Evolutionary conservation across 2,797 vertebrate genomes (phyloP).

Genomic region (Valencia hispanica): DNA sequence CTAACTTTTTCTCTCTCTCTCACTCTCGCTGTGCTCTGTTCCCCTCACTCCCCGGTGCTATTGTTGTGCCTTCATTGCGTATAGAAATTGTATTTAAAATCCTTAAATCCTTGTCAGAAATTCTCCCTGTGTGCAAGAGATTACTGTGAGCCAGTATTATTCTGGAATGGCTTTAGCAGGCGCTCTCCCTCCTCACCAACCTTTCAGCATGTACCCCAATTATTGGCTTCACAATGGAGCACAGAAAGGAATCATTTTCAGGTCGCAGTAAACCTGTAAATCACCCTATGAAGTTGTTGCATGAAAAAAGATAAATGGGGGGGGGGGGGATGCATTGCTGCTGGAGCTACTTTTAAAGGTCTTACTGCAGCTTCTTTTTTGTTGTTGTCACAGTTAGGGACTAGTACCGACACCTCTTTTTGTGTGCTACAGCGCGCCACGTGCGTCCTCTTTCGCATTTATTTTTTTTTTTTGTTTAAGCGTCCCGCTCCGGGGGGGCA

Average conservation of each 20-base stretch:
- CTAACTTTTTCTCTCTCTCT: constrained; percentile 39
- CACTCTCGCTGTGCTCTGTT: constrained; percentile 15
- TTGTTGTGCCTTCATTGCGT: constrained; percentile 57
- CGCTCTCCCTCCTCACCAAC: constrained; percentile 66
- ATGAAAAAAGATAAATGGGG: constrained; percentile 25
- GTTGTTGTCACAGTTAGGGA: constrained; percentile 29
- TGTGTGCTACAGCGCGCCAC: constrained; percentile 13
- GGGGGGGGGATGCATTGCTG: constrained; percentile 14
- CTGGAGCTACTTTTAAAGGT: constrained; percentile 26
- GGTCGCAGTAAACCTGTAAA: constrained; percentile 60
- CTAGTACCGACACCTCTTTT: constrained; percentile 5
- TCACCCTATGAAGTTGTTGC: constrained; percentile 45
- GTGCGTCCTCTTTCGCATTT: constrained; percentile 34
- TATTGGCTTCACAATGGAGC: constrained; percentile 68
- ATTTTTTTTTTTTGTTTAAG: no score
- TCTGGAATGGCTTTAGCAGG: constrained; percentile 69
- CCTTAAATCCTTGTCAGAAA: constrained; percentile 77
- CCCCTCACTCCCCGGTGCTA: constrained; percentile 37
- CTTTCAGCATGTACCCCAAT: constrained; percentile 64
- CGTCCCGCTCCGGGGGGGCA: constrained; percentile 25
- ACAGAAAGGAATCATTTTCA: constrained; percentile 48
- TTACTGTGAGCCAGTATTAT: constrained; percentile 73
- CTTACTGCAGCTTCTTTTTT: constrained; percentile 13
- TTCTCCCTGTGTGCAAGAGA: constrained; percentile 72
- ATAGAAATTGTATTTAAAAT: constrained; percentile 77